Evolutionary conservation across 1,140 invertebrate genomes (phyloP), one percentile per base, ranked within the genome.

Genomic region (Macrosteles quadrilineatus): DNA sequence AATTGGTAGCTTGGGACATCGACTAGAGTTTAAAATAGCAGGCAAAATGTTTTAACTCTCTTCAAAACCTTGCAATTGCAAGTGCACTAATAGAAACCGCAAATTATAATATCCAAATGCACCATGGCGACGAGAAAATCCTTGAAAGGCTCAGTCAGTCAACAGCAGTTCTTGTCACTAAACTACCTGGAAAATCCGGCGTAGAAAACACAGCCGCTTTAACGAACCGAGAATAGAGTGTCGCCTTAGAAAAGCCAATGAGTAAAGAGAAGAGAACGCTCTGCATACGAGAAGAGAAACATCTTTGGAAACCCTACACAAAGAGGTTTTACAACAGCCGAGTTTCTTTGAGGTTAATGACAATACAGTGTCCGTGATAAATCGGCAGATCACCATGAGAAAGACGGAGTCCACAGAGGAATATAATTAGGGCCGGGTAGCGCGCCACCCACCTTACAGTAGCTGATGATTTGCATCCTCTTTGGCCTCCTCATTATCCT

Each of bases 291-390:
- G 21, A 21, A n/a, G 4, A 50, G 21, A 50, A 50, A 50, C 47
- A 50, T 21, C 47, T 50, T 50, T 50, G n/a, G 47, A 50, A 50
- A 50, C 47, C 14, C 47, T 6, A 6, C 32, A 50, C 47, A 50
- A 50, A 50, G 21, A n/a, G 14, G 14, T 21, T 21, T 50, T 50
- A 50, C 47, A 50, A 50, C 14, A 50, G 47, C 21, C 6, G 47
- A 50, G 47, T 50, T 50, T 50, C 47, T 50, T 50, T 50, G 47
- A 50, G 47, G 47, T 50, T 50, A 50, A 50, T 50, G 47, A 50
- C 47, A 50, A 50, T 50, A 50, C 47, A 50, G 47, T 19, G 47
- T 50, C 47, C 47, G 47, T 50, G 47, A 50, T 50, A 23, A 50
- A 50, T 50, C 47, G 17, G 47, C n/a, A n/a, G 47, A 50, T 50